Percentiles rank a stretch among this genome's conserved stretches.
Conservation (phyloP, 2,113 vertebrate species). For the Nothobranchius furzeri region DNA sequence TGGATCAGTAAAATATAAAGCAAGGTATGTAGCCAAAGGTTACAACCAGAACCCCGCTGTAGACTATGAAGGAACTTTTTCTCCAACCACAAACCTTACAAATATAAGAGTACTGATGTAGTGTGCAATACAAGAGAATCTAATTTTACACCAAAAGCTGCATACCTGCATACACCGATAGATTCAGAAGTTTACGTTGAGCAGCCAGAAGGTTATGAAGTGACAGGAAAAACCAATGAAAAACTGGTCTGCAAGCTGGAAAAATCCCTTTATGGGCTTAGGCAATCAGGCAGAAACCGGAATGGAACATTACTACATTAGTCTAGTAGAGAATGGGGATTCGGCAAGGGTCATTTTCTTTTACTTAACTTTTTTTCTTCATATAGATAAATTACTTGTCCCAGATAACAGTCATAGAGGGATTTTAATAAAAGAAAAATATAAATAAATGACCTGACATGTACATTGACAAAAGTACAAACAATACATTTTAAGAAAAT, state of each 20-base stretch:
- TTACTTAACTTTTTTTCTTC: too few species aligned
- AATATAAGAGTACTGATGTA: too few species aligned
- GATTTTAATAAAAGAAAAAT: too few species aligned
- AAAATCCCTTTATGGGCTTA: background rate
- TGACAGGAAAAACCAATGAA: background rate
- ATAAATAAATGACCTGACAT: too few species aligned
- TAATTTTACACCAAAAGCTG: slow-evolving; percentile 2
- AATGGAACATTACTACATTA: background rate
- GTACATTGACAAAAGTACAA: too few species aligned
- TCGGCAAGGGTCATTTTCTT: too few species aligned
- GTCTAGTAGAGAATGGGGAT: background rate
- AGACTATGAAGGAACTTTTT: background rate
- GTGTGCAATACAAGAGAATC: background rate
- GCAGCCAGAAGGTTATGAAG: slow-evolving; percentile 15
- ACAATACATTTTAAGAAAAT: too few species aligned
- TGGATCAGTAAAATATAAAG: too few species aligned
- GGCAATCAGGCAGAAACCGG: background rate
- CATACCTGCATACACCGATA: slow-evolving; percentile 7
- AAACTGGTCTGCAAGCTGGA: slow-evolving; percentile 1
- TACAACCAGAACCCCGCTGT: background rate
- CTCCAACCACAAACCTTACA: background rate
- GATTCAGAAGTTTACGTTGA: slow-evolving; percentile 6
- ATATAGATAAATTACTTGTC: too few species aligned
- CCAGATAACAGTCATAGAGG: too few species aligned
- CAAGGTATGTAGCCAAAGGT: background rate